Evolutionary conservation across 2,113 vertebrate species (phyloP).

Genomic region (Xiphophorus hellerii): DNA sequence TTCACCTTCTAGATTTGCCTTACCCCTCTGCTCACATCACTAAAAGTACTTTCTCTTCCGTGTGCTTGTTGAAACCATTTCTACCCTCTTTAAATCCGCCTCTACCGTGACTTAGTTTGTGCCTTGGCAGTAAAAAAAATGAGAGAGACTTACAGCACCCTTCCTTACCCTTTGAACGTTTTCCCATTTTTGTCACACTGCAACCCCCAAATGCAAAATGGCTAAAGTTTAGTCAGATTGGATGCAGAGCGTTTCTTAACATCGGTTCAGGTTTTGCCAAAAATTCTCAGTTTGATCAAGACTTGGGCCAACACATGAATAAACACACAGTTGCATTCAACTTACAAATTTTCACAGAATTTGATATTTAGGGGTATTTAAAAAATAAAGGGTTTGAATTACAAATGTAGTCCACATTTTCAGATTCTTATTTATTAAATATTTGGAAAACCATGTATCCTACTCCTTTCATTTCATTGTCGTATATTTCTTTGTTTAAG

Average conservation of each 20-base stretch:
- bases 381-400: no score
- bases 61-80: conserved; percentile 14
- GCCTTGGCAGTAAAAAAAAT: conserved; percentile 3
- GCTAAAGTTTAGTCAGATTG: neutral
- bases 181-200: neutral
- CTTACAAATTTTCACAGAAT: no score
- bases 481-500: no score
- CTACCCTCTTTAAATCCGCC: neutral
- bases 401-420: no score
- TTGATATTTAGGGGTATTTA: no score
- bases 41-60: conserved; percentile 1
- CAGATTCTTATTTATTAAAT: no score
- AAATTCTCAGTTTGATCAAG: no score
- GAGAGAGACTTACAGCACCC: neutral
- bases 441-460: no score
- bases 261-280: neutral
- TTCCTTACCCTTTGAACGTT: neutral
- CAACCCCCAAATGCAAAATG: neutral
- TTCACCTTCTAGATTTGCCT: conserved; percentile 25
- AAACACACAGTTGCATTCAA: no score
- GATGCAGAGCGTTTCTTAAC: neutral
- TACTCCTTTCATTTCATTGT: no score
- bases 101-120: conserved; percentile 6
- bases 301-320: no score
- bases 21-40: conserved; percentile 6